These are phyloP conservation scores for Adelosebastes latens DNA, from an alignment of 2,797 vertebrate species.

Conservation along the genomic window DNA sequence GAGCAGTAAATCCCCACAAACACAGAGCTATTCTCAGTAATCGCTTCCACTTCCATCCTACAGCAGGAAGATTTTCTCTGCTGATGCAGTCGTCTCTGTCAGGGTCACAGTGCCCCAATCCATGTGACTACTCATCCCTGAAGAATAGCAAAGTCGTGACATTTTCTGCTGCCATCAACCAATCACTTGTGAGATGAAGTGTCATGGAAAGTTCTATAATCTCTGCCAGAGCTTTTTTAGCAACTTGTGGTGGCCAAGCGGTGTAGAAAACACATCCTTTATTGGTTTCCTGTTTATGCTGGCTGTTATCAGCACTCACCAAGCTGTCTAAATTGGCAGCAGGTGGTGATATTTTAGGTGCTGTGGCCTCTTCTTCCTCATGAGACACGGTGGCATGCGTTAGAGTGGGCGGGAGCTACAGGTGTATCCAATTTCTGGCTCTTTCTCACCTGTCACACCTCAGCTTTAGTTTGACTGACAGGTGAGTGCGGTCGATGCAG, in stretches of 20 bases:
- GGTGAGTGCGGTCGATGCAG: conserved; percentile 15
- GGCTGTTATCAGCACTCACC: conserved; percentile 47
- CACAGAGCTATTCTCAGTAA: conserved; percentile 20
- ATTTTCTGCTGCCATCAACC: conserved; percentile 72
- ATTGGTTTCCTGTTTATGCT: conserved; percentile 25
- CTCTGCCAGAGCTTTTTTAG: conserved; percentile 46
- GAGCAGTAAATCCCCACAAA: conserved; percentile 20
- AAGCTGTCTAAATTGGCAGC: conserved; percentile 44
- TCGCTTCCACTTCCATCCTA: conserved; percentile 21
- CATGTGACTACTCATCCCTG: conserved; percentile 66
- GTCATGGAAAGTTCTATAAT: conserved; percentile 63
- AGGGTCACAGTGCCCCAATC: conserved; percentile 57
- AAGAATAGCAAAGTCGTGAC: conserved; percentile 71
- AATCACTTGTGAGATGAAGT: conserved; percentile 60
- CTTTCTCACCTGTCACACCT: conserved; percentile 74
- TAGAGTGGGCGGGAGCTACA: conserved; percentile 43
- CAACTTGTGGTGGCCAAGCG: conserved; percentile 22
- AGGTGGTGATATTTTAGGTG: conserved; percentile 40
- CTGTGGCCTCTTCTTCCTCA: conserved; percentile 34
- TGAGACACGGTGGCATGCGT: conserved; percentile 3
- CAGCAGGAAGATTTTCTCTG: conserved; percentile 45
- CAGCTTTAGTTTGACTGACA: conserved; percentile 61
- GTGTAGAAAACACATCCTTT: conserved; percentile 13
- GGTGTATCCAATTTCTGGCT: conserved; percentile 69
- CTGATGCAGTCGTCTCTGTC: conserved; percentile 57